Conservation (phyloP, 2,888 invertebrate species). For the Parelbella ahira region DNA sequence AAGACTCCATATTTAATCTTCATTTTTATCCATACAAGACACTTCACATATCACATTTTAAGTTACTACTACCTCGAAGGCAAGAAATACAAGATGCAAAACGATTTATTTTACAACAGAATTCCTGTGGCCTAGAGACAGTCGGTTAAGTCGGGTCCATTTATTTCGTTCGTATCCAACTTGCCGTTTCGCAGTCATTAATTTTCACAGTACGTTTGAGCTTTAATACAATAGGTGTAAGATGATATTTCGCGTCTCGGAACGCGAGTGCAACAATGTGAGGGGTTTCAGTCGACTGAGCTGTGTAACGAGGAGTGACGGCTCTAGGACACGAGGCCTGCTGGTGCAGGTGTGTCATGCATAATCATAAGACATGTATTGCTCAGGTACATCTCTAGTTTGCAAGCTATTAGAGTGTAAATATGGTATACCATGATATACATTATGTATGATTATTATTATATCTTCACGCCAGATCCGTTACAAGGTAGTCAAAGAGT, state of each 20-base stretch:
- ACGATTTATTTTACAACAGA: conserved; percentile 59
- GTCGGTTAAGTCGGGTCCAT: conserved; percentile 49
- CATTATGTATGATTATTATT: too few species aligned
- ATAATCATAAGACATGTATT: background rate
- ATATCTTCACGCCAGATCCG: too few species aligned
- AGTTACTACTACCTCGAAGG: conserved; percentile 40
- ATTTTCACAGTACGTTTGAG: too few species aligned
- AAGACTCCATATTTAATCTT: too few species aligned
- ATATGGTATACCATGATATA: too few species aligned
- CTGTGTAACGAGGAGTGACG: conserved; percentile 53
- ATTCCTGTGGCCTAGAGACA: conserved; percentile 41
- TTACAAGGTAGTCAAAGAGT: too few species aligned
- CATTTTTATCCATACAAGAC: too few species aligned
- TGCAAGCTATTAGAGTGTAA: background rate
- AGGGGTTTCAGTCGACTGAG: conserved; percentile 43
- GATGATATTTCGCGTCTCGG: conserved; percentile 33
- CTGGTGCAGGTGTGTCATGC: conserved; percentile 45
- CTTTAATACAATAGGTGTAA: background rate
- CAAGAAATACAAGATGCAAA: conserved; percentile 36
- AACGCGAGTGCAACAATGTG: conserved; percentile 33
- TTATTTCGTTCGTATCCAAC: too few species aligned
- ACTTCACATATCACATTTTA: too few species aligned
- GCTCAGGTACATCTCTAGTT: background rate
- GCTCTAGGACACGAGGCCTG: conserved; percentile 50
- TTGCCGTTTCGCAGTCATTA: too few species aligned